Evolutionary conservation across 2,113 vertebrate species (phyloP).

Genomic region (Oryzias woworae): DNA sequence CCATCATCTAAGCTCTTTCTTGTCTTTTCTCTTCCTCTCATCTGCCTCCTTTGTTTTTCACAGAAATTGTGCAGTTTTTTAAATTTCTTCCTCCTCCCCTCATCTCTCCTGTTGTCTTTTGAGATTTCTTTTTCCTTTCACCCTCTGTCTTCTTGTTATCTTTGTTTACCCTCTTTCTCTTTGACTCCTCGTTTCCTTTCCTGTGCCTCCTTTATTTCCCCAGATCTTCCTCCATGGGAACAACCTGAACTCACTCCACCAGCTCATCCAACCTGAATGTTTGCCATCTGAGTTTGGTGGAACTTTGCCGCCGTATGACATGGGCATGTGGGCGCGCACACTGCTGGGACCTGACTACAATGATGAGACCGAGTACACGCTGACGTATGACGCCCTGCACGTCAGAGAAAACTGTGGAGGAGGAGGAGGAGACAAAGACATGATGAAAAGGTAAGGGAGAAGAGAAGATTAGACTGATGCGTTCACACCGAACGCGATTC

Average conservation of each 20-base stretch:
- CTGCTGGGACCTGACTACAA: slow-evolving; percentile 94
- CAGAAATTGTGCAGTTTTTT: neutral
- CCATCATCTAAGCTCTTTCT: too few relatives aligned
- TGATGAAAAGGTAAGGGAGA: slow-evolving; percentile 69
- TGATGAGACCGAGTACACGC: slow-evolving; percentile 92
- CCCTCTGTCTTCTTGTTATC: neutral
- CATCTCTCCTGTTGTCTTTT: neutral
- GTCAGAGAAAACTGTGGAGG: slow-evolving; percentile 62
- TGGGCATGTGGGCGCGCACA: slow-evolving; percentile 95
- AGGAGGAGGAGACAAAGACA: slow-evolving; percentile 78
- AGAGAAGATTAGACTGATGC: neutral
- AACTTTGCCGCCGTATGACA: slow-evolving; percentile 95
- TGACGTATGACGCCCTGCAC: slow-evolving; percentile 86
- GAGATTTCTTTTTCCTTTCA: neutral
- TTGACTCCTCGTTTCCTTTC: neutral
- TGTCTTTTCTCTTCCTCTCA: neutral
- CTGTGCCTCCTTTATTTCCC: neutral
- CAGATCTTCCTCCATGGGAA: slow-evolving; percentile 99
- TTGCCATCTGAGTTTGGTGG: slow-evolving; percentile 96
- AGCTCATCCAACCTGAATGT: slow-evolving; percentile 94
- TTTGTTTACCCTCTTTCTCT: neutral
- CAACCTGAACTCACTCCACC: slow-evolving; percentile 96
- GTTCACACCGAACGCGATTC: neutral
- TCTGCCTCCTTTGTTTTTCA: neutral
- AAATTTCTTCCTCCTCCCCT: neutral